phyloP scores from a whole-genome alignment of 2,797 vertebrate species.

The Xerus rutilus region DNA sequence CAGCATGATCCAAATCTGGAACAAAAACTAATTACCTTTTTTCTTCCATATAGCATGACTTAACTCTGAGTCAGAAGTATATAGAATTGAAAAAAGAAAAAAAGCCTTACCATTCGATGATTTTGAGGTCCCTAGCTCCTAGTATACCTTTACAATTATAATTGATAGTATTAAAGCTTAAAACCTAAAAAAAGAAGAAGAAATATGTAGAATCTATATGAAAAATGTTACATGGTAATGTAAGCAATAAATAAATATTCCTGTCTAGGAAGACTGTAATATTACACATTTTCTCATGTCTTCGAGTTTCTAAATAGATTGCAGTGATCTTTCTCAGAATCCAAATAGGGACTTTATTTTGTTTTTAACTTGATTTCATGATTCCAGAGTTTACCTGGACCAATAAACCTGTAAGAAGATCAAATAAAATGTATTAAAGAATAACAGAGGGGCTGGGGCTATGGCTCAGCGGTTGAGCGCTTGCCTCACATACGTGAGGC shows the following conservation, averaged over 20 bases:
- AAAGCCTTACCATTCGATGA: too few species aligned
- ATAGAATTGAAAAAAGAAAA: too few species aligned
- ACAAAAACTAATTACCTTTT: slow-evolving; percentile 39
- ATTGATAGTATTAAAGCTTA: too few species aligned
- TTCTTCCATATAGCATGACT: neutral
- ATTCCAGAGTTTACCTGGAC: neutral
- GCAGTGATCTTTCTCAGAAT: neutral
- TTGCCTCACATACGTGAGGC: too few species aligned
- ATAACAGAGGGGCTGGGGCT: too few species aligned
- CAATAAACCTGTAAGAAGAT: neutral
- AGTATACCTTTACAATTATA: too few species aligned
- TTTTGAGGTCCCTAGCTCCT: too few species aligned
- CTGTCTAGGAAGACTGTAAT: neutral
- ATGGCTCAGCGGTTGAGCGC: too few species aligned
- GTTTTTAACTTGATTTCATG: slow-evolving; percentile 6
- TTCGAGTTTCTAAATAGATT: neutral
- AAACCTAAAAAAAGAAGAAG: too few species aligned
- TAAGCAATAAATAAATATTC: neutral
- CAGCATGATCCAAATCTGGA: neutral
- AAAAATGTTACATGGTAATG: neutral
- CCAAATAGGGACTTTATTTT: slow-evolving; percentile 20
- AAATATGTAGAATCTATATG: neutral
- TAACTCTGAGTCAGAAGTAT: neutral
- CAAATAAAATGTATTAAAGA: neutral
- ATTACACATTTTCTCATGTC: neutral